Percentiles rank a stretch among this genome's conserved stretches.
These are phyloP conservation scores for Limnephilus auricula DNA, from an alignment of 2,888 invertebrate genomes.

Conservation along the genomic window DNA sequence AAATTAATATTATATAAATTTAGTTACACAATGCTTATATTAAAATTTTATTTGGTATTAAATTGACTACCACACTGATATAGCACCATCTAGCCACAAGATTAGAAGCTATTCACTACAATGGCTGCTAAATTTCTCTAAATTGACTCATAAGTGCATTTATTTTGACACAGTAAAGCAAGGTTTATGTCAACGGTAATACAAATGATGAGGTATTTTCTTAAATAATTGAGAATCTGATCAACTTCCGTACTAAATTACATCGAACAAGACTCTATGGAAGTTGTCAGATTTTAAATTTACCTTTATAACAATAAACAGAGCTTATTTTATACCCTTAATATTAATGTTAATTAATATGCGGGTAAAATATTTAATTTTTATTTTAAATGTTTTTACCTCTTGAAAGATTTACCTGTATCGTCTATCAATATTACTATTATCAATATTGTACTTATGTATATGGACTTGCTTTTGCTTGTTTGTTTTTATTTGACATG, in stretches of 20 bases:
- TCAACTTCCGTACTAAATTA: neutral
- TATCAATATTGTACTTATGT: neutral
- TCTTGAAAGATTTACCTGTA: neutral
- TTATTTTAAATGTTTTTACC: too few relatives aligned
- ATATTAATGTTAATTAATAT: too few relatives aligned
- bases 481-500: neutral
- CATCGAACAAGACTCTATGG: constrained; percentile 61
- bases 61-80: neutral
- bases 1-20: neutral
- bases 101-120: neutral
- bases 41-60: neutral
- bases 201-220: neutral
- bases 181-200: neutral
- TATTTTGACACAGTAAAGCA: neutral
- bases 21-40: neutral
- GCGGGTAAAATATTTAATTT: neutral
- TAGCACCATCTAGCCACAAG: neutral
- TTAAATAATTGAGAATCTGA: neutral
- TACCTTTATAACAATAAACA: neutral
- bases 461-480: neutral
- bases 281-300: constrained; percentile 43
- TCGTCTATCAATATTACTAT: too few relatives aligned
- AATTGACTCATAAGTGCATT: neutral
- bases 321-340: neutral
- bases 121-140: neutral